Evolutionary conservation across 2,797 vertebrate genomes (phyloP).

Genomic region (Ficedula albicollis): DNA sequence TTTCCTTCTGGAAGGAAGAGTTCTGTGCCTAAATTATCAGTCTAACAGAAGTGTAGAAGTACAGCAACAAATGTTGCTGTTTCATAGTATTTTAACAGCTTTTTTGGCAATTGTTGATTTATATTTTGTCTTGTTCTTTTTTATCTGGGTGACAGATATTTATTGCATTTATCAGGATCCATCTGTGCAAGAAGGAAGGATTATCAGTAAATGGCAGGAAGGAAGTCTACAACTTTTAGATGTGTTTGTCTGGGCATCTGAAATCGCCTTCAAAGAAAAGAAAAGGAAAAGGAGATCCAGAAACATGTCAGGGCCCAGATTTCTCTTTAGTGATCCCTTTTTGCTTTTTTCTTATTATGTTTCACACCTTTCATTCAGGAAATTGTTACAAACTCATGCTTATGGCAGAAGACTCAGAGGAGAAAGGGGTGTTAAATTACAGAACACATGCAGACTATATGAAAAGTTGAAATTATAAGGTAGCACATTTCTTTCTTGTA

Average conservation of each 20-base stretch:
- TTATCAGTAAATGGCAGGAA: neutral
- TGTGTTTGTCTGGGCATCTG: neutral
- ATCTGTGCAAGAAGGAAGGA: neutral
- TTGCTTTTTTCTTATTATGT: neutral
- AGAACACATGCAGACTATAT: neutral
- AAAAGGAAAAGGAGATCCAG: neutral
- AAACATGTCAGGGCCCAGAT: neutral
- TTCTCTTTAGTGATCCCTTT: neutral
- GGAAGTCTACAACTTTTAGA: neutral
- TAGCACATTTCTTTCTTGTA: neutral
- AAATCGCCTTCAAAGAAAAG: neutral
- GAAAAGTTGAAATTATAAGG: neutral
- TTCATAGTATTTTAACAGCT: neutral
- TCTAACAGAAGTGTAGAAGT: neutral
- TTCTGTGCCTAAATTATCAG: neutral
- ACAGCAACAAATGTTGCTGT: neutral
- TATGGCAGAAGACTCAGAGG: neutral
- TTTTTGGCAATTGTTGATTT: neutral
- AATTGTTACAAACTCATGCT: neutral
- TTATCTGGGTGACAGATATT: neutral
- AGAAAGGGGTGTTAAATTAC: neutral
- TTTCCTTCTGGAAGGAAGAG: neutral
- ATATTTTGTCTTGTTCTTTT: neutral
- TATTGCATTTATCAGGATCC: neutral
- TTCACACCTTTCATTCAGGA: neutral